A percentile compares a stretch with the other conserved stretches of the same genome.
phyloP scores from a whole-genome alignment of 2,888 invertebrate species.

The Dione vanillae region DNA sequence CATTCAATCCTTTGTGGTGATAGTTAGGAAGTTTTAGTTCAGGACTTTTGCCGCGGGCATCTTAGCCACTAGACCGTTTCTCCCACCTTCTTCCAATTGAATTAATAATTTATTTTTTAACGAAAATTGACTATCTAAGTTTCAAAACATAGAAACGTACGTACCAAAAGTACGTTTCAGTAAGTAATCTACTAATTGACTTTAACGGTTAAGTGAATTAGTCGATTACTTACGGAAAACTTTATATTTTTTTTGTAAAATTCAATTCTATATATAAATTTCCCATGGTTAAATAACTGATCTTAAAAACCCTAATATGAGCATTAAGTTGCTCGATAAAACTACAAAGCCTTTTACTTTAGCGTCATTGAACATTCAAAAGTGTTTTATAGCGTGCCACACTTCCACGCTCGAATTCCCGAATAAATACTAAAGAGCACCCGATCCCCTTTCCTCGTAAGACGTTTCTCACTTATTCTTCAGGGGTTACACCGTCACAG shows the following conservation, averaged over 20 bases:
- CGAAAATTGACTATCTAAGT: neutral
- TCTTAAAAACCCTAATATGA: neutral
- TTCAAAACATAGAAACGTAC: too few species aligned
- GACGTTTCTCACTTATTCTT: slow-evolving; percentile 81
- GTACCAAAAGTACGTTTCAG: too few species aligned
- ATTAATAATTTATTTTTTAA: slow-evolving; percentile 27
- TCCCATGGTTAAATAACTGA: neutral
- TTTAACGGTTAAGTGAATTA: too few species aligned
- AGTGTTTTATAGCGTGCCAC: slow-evolving; percentile 51
- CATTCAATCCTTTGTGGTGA: slow-evolving; percentile 78
- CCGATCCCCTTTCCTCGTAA: slow-evolving; percentile 72
- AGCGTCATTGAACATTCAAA: slow-evolving; percentile 50
- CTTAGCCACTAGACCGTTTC: slow-evolving; percentile 25
- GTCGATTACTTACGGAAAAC: too few species aligned
- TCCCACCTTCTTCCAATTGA: slow-evolving; percentile 44
- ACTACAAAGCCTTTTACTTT: slow-evolving; percentile 47
- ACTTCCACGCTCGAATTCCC: slow-evolving; percentile 59
- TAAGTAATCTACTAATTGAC: too few species aligned
- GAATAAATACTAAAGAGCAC: slow-evolving; percentile 75
- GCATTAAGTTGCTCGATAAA: slow-evolving; percentile 22
- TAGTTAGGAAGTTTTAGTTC: slow-evolving; percentile 67
- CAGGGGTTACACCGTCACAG: slow-evolving; percentile 73
- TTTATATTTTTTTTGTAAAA: neutral
- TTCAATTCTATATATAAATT: neutral
- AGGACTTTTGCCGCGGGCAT: slow-evolving; percentile 42